These are phyloP conservation scores for Gymnocheta viridis DNA, from an alignment of 2,888 invertebrate genomes.

Conservation along the genomic window DNA sequence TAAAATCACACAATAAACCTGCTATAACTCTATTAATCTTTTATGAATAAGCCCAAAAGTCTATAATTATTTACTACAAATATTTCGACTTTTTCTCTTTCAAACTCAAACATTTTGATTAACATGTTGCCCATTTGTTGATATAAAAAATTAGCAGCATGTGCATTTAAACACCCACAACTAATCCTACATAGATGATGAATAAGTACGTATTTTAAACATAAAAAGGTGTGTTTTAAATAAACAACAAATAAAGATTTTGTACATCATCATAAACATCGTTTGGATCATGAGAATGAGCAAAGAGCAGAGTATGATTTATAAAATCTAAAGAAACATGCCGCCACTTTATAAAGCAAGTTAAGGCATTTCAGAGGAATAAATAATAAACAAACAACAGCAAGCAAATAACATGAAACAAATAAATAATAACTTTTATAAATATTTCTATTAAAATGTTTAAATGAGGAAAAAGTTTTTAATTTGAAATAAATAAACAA, in stretches of 20 bases:
- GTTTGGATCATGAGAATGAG: slow-evolving; percentile 24
- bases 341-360: slow-evolving; percentile 7
- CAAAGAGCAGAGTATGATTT: neutral
- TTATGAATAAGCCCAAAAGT: too few species aligned
- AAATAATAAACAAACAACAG: slow-evolving; percentile 3
- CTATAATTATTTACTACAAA: neutral
- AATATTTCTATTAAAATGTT: slow-evolving; percentile 12
- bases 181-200: slow-evolving; percentile 10
- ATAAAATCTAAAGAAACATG: neutral
- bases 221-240: slow-evolving; percentile 48
- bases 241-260: slow-evolving; percentile 34
- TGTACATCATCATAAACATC: neutral
- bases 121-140: slow-evolving; percentile 40
- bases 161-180: slow-evolving; percentile 30
- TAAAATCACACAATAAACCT: too few species aligned
- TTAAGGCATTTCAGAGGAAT: neutral
- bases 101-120: neutral
- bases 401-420: slow-evolving; percentile 14
- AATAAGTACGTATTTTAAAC: slow-evolving; percentile 11
- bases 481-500: slow-evolving; percentile 62
- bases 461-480: slow-evolving; percentile 36
- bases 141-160: slow-evolving; percentile 44
- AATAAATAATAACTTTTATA: slow-evolving; percentile 21
- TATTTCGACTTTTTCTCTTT: neutral
- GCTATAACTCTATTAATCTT: too few species aligned